Conservation (phyloP, 2,888 invertebrate species). For the Drosophila cyrtoloma region DNA sequence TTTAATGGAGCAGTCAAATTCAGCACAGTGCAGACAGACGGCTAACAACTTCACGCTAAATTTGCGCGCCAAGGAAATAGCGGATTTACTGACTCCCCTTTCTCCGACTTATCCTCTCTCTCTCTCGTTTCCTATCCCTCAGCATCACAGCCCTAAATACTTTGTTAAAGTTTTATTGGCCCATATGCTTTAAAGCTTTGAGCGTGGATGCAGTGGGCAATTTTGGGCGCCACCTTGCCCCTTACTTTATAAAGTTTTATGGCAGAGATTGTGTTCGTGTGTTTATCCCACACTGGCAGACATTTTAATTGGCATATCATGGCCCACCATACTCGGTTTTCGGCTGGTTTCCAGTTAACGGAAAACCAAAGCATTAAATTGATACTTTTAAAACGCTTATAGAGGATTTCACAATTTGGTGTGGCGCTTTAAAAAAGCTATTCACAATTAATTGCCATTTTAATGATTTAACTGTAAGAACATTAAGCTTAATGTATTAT, state of each 20-base stretch:
- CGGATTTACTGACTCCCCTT: background rate
- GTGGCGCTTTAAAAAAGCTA: too few species aligned
- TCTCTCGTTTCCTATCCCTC: background rate
- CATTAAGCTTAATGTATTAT: background rate
- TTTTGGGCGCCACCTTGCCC: conserved; percentile 14
- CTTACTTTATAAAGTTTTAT: conserved; percentile 44
- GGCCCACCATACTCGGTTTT: conserved; percentile 24
- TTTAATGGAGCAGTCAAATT: conserved; percentile 2
- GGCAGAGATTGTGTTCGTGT: conserved; percentile 27
- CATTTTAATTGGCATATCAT: conserved; percentile 50
- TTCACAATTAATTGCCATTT: background rate
- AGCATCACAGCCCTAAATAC: conserved; percentile 13
- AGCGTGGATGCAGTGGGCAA: conserved; percentile 5
- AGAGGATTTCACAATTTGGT: background rate
- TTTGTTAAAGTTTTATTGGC: conserved; percentile 37
- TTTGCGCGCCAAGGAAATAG: conserved; percentile 44
- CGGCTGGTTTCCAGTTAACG: conserved; percentile 11
- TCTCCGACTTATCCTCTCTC: too few species aligned
- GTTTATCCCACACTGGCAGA: conserved; percentile 29
- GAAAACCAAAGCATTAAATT: background rate
- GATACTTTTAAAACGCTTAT: background rate
- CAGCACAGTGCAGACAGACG: background rate
- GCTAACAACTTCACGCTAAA: conserved; percentile 49
- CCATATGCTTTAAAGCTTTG: conserved; percentile 44
- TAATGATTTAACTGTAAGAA: background rate